Evolutionary conservation across 2,888 invertebrate genomes (phyloP).

Genomic region (Oxytorus armatus): DNA sequence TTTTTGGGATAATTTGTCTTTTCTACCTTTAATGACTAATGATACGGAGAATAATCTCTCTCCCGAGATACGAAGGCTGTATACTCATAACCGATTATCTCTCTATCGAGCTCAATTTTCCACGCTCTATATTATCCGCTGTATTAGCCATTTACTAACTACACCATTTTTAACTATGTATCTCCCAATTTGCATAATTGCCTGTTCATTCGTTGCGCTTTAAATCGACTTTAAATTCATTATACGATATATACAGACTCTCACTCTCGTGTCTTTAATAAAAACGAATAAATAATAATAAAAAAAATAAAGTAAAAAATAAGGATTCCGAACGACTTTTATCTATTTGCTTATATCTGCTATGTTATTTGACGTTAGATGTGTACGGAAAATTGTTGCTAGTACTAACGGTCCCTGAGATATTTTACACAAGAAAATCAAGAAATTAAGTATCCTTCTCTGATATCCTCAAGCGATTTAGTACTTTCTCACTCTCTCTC

Average conservation of each 20-base stretch:
- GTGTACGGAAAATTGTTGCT: slow-evolving; percentile 41
- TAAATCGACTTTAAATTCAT: slow-evolving; percentile 58
- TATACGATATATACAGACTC: slow-evolving; percentile 5
- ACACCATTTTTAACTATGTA: slow-evolving; percentile 47
- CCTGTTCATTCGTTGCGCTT: slow-evolving; percentile 10
- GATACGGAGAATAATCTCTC: too few relatives aligned
- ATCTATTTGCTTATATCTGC: background rate
- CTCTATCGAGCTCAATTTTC: slow-evolving; percentile 2
- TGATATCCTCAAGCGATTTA: slow-evolving; percentile 46
- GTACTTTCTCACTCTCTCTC: slow-evolving; percentile 30
- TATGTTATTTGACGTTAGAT: slow-evolving; percentile 18
- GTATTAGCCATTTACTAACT: slow-evolving; percentile 42
- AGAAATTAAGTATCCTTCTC: slow-evolving; percentile 54
- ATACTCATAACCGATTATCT: too few relatives aligned
- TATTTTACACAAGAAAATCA: slow-evolving; percentile 56
- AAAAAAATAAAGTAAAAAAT: background rate
- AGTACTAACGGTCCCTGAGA: slow-evolving; percentile 32
- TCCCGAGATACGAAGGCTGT: background rate
- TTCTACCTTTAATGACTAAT: too few relatives aligned
- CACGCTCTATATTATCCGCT: slow-evolving; percentile 32
- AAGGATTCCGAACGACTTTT: slow-evolving; percentile 24
- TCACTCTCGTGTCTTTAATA: background rate
- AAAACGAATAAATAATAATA: background rate
- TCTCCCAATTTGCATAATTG: slow-evolving; percentile 55
- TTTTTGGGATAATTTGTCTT: too few relatives aligned